phyloP scores from a whole-genome alignment of 1,140 invertebrate genomes.

The Diprion similis region DNA sequence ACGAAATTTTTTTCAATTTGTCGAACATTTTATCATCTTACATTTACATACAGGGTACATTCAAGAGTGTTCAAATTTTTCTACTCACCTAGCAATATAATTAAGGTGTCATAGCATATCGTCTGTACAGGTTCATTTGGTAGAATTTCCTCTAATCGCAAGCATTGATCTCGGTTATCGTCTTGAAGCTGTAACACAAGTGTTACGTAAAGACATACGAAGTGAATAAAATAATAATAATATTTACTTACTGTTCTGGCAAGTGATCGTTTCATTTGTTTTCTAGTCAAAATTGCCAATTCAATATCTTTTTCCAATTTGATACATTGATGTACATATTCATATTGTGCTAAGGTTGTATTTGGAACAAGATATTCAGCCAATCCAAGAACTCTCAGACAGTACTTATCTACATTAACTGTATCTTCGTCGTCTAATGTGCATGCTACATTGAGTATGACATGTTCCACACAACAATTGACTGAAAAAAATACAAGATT shows the following conservation, averaged over 20 bases:
- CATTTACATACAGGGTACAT: not conserved
- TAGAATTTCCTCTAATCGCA: conserved; percentile 77
- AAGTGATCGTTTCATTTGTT: conserved; percentile 69
- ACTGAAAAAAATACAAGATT: conserved; percentile 66
- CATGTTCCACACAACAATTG: conserved; percentile 84
- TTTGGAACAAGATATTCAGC: conserved; percentile 80
- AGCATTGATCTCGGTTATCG: conserved; percentile 73
- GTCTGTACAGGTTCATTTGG: conserved; percentile 75
- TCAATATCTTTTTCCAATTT: conserved; percentile 91
- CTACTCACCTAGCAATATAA: conserved; percentile 77
- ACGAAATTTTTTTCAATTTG: conserved; percentile 8
- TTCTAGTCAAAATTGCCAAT: conserved; percentile 75
- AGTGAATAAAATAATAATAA: not conserved
- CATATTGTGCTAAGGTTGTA: conserved; percentile 82
- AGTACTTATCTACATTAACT: conserved; percentile 72
- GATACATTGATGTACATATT: conserved; percentile 93
- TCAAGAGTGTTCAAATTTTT: conserved; percentile 12
- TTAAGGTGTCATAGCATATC: conserved; percentile 78
- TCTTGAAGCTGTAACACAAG: conserved; percentile 67
- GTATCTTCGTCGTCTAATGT: conserved; percentile 76
- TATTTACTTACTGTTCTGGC: conserved; percentile 70
- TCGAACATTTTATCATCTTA: conserved; percentile 3
- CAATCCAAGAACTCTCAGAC: conserved; percentile 79
- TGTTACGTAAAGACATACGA: conserved; percentile 15
- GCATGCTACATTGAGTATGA: conserved; percentile 86